phyloP scores from a whole-genome alignment of 2,113 vertebrate species.

The Anhinga rufa region DNA sequence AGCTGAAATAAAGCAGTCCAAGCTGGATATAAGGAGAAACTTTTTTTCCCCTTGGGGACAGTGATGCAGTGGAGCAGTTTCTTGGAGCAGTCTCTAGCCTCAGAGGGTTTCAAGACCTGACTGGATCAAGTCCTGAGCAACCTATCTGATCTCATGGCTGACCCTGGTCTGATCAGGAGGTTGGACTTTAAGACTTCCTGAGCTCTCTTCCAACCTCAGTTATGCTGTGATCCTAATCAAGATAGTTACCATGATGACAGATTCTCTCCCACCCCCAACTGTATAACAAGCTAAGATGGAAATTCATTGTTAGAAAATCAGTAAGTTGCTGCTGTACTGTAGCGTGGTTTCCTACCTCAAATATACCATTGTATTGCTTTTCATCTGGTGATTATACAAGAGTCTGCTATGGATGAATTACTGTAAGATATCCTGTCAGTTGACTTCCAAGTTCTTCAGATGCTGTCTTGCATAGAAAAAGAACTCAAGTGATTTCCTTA shows the following conservation, averaged over 20 bases:
- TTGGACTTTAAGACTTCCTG: not conserved
- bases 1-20: not conserved
- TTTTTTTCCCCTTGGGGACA: not conserved
- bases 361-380: not conserved
- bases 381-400: not conserved
- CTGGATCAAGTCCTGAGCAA: not conserved
- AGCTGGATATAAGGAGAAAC: not conserved
- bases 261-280: accelerated
- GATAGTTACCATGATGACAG: not conserved
- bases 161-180: not conserved
- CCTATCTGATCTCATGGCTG: not conserved
- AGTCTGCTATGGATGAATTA: not conserved
- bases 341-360: not conserved
- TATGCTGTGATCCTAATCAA: too few relatives aligned
- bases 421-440: not conserved
- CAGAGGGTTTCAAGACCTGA: not conserved
- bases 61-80: not conserved
- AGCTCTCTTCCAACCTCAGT: not conserved
- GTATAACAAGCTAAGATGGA: not conserved
- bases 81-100: not conserved
- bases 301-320: not conserved
- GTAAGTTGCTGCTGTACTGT: not conserved
- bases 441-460: not conserved
- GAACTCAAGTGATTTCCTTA: not conserved
- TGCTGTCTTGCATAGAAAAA: not conserved